A percentile compares a stretch with the other conserved stretches of the same genome.
These are phyloP conservation scores for Ceratina australensis DNA, from an alignment of 1,140 invertebrate genomes.

Conservation along the genomic window DNA sequence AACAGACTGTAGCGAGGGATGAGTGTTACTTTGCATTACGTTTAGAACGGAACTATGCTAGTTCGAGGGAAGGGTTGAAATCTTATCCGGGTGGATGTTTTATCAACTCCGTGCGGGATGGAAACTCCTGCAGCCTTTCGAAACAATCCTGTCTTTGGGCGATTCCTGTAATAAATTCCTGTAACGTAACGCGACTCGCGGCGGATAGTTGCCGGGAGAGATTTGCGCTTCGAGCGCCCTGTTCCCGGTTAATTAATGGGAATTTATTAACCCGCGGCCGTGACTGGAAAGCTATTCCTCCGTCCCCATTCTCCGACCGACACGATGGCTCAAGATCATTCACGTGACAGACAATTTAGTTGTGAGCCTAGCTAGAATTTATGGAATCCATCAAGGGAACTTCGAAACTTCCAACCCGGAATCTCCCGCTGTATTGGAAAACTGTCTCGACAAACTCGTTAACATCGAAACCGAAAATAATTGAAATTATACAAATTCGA, in stretches of 20 bases:
- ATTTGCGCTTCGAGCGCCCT: background rate
- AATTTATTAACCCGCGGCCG: conserved; percentile 36
- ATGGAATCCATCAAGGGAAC: too few relatives aligned
- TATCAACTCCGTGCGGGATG: conserved; percentile 2
- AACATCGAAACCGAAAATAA: too few relatives aligned
- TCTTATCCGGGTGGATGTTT: conserved; percentile 19
- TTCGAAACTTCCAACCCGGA: too few relatives aligned
- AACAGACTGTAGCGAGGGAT: too few relatives aligned
- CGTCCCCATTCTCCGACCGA: background rate
- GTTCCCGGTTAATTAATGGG: conserved; percentile 43
- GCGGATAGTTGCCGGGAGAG: conserved; percentile 25
- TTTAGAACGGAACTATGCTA: background rate
- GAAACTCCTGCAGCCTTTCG: background rate
- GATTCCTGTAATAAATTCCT: conserved; percentile 42
- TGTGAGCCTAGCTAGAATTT: too few relatives aligned
- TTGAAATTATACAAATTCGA: too few relatives aligned
- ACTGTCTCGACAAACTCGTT: too few relatives aligned
- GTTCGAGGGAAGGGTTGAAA: too few relatives aligned
- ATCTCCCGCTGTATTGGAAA: too few relatives aligned
- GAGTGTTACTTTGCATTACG: too few relatives aligned
- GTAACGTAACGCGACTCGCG: conserved; percentile 24
- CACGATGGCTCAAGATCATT: background rate
- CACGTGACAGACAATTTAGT: too few relatives aligned
- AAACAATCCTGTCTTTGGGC: conserved; percentile 40
- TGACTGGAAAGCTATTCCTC: background rate